phyloP scores from a whole-genome alignment of 92 coral and sea anemone genomes.

The Virgularia gustaviana region DNA sequence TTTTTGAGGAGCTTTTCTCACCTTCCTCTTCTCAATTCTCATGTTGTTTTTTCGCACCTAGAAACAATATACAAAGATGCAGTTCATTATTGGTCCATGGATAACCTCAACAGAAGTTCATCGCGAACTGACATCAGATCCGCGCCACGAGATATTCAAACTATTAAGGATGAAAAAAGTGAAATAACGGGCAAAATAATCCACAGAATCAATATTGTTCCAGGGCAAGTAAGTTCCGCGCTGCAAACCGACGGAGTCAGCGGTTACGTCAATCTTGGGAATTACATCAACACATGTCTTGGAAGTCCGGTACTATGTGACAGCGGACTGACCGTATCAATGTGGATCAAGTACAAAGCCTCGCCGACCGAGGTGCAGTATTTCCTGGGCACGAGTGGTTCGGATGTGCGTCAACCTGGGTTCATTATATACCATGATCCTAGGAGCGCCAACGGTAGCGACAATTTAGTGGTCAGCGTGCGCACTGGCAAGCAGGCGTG shows the following conservation, averaged over 20 bases:
- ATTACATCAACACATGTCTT: slow-evolving; percentile 72
- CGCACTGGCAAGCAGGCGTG: slow-evolving; percentile 78
- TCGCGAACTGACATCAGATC: slow-evolving; percentile 21
- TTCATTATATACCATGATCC: slow-evolving; percentile 85
- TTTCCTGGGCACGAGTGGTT: slow-evolving; percentile 89
- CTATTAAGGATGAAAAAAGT: slow-evolving; percentile 59
- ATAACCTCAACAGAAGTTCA: slow-evolving; percentile 60
- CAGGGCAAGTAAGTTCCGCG: slow-evolving; percentile 69
- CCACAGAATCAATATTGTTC: slow-evolving; percentile 46
- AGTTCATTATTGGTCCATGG: slow-evolving; percentile 82
- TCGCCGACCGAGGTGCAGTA: slow-evolving; percentile 52
- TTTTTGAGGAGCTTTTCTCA: too few relatives aligned
- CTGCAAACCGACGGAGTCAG: slow-evolving; percentile 70
- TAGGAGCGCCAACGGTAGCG: slow-evolving; percentile 47
- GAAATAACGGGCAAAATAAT: slow-evolving; percentile 59
- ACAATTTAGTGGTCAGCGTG: slow-evolving; percentile 76
- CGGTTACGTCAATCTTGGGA: slow-evolving; percentile 82
- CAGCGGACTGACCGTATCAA: slow-evolving; percentile 75
- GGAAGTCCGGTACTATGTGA: slow-evolving; percentile 80
- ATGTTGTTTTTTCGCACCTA: slow-evolving; percentile 13
- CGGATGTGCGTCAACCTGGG: slow-evolving; percentile 68
- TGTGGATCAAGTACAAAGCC: slow-evolving; percentile 77
- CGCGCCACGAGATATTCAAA: slow-evolving; percentile 46
- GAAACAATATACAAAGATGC: slow-evolving; percentile 84
- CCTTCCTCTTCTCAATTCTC: neutral